phyloP scores from a whole-genome alignment of 1,140 invertebrate species.

The Caerostris extrusa region DNA sequence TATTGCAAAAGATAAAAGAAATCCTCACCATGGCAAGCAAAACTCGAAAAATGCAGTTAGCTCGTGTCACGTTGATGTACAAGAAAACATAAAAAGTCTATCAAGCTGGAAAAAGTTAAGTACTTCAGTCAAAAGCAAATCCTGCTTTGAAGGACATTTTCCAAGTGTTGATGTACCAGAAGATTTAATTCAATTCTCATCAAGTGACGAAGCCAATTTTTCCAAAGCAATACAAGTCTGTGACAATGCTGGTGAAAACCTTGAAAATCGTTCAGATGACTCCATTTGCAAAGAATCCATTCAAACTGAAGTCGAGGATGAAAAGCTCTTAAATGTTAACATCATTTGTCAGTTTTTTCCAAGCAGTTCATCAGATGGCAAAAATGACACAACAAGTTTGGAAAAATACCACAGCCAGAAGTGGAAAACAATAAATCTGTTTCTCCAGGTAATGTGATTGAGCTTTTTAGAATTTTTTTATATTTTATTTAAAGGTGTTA shows the following conservation, averaged over 20 bases:
- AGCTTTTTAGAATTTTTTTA: neutral
- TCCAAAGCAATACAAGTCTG: neutral
- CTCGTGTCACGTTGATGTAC: too few species aligned
- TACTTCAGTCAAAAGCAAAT: neutral
- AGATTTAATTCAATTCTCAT: neutral
- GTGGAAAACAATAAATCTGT: neutral
- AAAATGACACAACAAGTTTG: neutral
- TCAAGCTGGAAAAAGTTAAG: too few species aligned
- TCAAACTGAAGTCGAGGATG: neutral
- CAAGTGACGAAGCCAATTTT: neutral
- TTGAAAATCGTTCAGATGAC: neutral
- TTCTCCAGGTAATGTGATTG: neutral
- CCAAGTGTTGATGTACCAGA: neutral
- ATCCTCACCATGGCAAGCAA: neutral
- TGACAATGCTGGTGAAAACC: neutral
- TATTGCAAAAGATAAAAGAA: neutral
- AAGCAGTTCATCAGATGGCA: neutral
- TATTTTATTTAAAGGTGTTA: neutral
- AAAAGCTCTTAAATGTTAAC: slow-evolving; percentile 26
- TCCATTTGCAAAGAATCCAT: neutral
- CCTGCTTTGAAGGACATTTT: neutral
- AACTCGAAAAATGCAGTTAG: neutral
- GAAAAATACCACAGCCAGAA: neutral
- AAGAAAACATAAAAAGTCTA: too few species aligned
- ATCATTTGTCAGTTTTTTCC: slow-evolving; percentile 9